These are phyloP conservation scores for Diarsia dahlii DNA, from an alignment of 2,888 invertebrate genomes.

Conservation along the genomic window DNA sequence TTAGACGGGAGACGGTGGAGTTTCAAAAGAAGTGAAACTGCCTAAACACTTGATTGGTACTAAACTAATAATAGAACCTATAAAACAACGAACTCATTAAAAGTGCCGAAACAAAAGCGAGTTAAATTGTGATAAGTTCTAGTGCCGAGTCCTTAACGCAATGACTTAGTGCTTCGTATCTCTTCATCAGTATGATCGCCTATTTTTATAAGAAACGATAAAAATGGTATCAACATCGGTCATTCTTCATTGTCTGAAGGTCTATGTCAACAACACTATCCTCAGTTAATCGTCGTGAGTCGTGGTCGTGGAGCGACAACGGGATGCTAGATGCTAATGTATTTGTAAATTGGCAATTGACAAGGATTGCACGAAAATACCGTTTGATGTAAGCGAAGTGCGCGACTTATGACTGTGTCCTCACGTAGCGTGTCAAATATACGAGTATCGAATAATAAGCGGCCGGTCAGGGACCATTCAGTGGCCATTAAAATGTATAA, in stretches of 20 bases:
- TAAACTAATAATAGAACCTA: neutral
- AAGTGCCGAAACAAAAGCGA: conserved; percentile 13
- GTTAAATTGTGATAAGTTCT: neutral
- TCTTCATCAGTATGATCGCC: too few species aligned
- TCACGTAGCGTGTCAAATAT: neutral
- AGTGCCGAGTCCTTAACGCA: neutral
- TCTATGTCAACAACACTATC: neutral
- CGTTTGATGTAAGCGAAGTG: neutral
- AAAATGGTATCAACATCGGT: neutral
- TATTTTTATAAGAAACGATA: neutral
- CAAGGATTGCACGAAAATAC: too few species aligned
- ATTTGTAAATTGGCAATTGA: too few species aligned
- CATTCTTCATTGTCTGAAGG: neutral
- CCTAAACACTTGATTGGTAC: conserved; percentile 11
- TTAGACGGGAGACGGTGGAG: neutral
- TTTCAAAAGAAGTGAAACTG: neutral
- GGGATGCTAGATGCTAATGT: too few species aligned
- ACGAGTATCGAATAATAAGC: conserved; percentile 20
- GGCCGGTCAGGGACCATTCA: neutral
- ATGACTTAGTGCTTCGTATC: neutral
- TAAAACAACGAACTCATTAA: conserved; percentile 1
- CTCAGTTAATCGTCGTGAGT: too few species aligned
- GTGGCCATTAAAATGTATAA: neutral
- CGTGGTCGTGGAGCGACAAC: too few species aligned
- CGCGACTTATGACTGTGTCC: neutral